phyloP scores from a whole-genome alignment of 1,140 invertebrate species.

The Xylocopa sonorina region DNA sequence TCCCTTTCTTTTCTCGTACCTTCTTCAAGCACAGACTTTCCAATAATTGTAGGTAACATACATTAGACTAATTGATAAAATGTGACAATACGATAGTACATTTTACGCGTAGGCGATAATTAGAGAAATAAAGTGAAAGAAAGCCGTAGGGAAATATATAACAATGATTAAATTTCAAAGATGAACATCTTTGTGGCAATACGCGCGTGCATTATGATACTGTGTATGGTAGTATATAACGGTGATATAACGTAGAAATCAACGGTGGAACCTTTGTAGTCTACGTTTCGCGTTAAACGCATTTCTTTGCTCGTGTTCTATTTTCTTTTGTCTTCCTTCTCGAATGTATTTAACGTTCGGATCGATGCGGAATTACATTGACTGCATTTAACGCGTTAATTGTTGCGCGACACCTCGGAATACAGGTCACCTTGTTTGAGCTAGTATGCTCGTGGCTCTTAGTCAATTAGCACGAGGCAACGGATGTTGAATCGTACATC shows the following conservation, averaged over 20 bases:
- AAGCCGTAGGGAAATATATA: not conserved
- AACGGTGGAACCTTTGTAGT: not conserved
- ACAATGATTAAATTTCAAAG: not conserved
- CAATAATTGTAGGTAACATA: no score
- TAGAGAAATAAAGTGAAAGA: no score
- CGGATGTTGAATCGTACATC: not conserved
- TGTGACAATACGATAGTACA: no score
- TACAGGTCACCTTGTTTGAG: no score
- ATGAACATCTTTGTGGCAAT: conserved; percentile 32
- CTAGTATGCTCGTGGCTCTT: no score
- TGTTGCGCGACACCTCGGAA: not conserved
- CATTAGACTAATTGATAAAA: not conserved
- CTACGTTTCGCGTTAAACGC: not conserved
- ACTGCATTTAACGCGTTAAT: not conserved
- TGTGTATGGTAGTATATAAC: not conserved
- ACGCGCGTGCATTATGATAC: conserved; percentile 21
- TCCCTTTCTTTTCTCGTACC: no score
- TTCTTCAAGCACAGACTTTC: no score
- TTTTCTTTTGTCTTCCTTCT: conserved; percentile 11
- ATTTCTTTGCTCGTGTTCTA: not conserved
- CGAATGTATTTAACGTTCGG: not conserved
- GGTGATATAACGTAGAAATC: not conserved
- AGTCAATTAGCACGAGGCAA: no score
- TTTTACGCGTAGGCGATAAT: no score
- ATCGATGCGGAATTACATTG: not conserved